Percentiles rank a stretch among this genome's conserved stretches.
phyloP scores from a whole-genome alignment of 1,140 invertebrate species.

The Ips nitidus region DNA sequence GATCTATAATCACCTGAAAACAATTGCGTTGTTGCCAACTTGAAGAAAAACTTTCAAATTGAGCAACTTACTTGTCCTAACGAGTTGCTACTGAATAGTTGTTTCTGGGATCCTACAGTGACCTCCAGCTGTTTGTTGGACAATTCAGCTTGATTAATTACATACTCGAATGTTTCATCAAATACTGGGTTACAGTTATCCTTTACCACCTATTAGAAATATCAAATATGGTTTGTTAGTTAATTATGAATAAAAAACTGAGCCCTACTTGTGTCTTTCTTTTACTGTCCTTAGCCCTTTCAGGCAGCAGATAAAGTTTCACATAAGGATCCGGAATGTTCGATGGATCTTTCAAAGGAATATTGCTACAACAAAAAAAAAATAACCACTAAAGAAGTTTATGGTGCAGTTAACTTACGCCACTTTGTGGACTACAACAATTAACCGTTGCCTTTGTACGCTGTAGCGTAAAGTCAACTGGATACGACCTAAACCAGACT shows the following conservation, averaged over 20 bases:
- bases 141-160: slow-evolving; percentile 74
- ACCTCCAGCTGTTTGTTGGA: slow-evolving; percentile 73
- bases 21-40: neutral
- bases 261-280: slow-evolving; percentile 75
- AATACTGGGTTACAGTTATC: slow-evolving; percentile 90
- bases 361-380: slow-evolving; percentile 63
- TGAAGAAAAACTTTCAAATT: neutral
- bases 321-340: slow-evolving; percentile 95
- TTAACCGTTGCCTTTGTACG: slow-evolving; percentile 74
- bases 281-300: slow-evolving; percentile 83
- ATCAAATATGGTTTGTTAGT: neutral
- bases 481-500: slow-evolving; percentile 74
- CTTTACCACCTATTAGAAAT: slow-evolving; percentile 64
- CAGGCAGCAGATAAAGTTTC: slow-evolving; percentile 88
- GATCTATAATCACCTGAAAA: slow-evolving; percentile 65
- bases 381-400: neutral
- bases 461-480: slow-evolving; percentile 86
- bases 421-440: slow-evolving; percentile 85
- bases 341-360: slow-evolving; percentile 81
- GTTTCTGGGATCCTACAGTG: slow-evolving; percentile 82
- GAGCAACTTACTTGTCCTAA: slow-evolving; percentile 69
- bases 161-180: slow-evolving; percentile 88
- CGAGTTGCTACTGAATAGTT: slow-evolving; percentile 75
- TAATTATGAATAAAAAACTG: neutral
- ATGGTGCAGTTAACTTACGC: slow-evolving; percentile 63